Evolutionary conservation across 1,140 invertebrate species (phyloP).

Genomic region (Chrysopa pallens): DNA sequence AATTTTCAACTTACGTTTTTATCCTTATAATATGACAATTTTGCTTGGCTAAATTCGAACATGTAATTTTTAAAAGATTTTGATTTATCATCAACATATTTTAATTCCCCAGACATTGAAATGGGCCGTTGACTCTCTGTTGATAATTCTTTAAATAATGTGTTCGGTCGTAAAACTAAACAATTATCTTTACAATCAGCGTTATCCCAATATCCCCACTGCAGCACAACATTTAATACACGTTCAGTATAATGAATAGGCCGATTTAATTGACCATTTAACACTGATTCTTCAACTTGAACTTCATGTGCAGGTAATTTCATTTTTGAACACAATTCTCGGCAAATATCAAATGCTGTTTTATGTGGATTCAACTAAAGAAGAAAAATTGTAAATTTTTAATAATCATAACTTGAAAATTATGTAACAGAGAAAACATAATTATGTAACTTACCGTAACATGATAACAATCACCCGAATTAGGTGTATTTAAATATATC

Average conservation of each 20-base stretch:
- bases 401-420: background rate
- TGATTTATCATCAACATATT: constrained; percentile 55
- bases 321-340: constrained; percentile 42
- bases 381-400: constrained; percentile 5
- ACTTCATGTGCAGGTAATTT: constrained; percentile 39
- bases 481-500: constrained; percentile 42
- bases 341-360: constrained; percentile 53
- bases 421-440: background rate
- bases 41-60: constrained; percentile 62
- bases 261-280: constrained; percentile 47
- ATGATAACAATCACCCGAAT: constrained; percentile 36
- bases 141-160: constrained; percentile 5
- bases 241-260: constrained; percentile 62
- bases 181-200: constrained; percentile 63
- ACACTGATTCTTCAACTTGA: constrained; percentile 56
- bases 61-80: constrained; percentile 57
- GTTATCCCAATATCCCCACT: constrained; percentile 75
- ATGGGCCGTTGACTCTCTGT: constrained; percentile 29
- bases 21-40: constrained; percentile 66
- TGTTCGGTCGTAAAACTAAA: constrained; percentile 33
- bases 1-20: constrained; percentile 34
- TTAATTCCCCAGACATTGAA: constrained; percentile 46
- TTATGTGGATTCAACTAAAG: constrained; percentile 55
- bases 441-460: constrained; percentile 31
- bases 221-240: constrained; percentile 44